These are phyloP conservation scores for Tricholaema leucomelas DNA, from an alignment of 2,113 vertebrate species.

Conservation along the genomic window DNA sequence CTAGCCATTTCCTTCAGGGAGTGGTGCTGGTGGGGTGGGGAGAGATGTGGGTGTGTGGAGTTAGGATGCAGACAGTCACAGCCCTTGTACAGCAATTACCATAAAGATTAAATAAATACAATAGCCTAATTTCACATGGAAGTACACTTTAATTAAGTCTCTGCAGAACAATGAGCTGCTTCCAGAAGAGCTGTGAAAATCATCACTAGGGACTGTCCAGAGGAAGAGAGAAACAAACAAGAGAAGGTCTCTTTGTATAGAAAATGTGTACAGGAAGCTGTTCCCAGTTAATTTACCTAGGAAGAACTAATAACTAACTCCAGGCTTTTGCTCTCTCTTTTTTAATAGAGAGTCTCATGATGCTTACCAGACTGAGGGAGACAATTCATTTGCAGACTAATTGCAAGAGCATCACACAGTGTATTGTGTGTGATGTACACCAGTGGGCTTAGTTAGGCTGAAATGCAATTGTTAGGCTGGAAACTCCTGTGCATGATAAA, in stretches of 20 bases:
- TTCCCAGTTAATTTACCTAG: constrained; percentile 31
- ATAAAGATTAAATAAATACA: constrained; percentile 54
- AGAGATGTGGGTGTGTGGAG: constrained; percentile 15
- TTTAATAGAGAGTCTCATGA: background rate
- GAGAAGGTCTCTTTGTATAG: constrained; percentile 51
- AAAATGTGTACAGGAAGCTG: constrained; percentile 53
- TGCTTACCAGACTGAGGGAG: background rate
- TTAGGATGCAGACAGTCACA: constrained; percentile 39
- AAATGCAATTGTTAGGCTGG: background rate
- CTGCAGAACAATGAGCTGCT: constrained; percentile 54
- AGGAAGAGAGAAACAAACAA: constrained; percentile 61
- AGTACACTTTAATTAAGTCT: constrained; percentile 60
- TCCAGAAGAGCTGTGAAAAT: constrained; percentile 46
- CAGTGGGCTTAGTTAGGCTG: background rate
- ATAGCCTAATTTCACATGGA: constrained; percentile 49
- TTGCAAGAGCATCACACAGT: background rate
- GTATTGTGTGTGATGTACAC: background rate
- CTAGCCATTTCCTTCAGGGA: constrained; percentile 12
- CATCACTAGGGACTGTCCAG: constrained; percentile 42
- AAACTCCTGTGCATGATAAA: background rate
- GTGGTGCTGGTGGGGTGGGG: background rate
- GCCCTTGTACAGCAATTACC: constrained; percentile 17
- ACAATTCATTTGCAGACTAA: background rate
- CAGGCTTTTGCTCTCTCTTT: background rate
- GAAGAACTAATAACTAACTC: constrained; percentile 25